A percentile compares a stretch with the other conserved stretches of the same genome.
These are phyloP conservation scores for Notamacropus eugenii DNA, from an alignment of 2,797 vertebrate species.

Conservation along the genomic window DNA sequence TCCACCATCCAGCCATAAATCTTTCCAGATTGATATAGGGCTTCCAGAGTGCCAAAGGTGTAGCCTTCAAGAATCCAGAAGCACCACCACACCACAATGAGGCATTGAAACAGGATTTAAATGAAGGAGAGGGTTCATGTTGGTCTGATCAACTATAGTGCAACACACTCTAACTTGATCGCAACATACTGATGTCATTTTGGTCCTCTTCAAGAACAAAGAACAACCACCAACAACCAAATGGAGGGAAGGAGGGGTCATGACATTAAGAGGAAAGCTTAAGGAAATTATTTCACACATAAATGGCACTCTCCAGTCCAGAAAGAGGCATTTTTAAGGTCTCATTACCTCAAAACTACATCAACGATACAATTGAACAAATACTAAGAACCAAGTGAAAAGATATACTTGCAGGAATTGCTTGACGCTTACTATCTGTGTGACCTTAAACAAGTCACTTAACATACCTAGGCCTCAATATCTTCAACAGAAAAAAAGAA, in stretches of 20 bases:
- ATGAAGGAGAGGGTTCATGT: not conserved
- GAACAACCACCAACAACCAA: not conserved
- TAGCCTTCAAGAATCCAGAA: not conserved
- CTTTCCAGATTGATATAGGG: not conserved
- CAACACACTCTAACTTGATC: not conserved
- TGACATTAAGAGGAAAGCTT: not conserved
- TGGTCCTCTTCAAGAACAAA: not conserved
- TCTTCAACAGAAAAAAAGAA: not conserved
- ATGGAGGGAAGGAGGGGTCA: not conserved
- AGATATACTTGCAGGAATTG: not conserved
- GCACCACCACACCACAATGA: not conserved
- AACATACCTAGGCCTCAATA: not conserved
- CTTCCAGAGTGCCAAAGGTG: not conserved
- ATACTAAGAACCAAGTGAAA: not conserved
- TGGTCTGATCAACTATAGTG: not conserved
- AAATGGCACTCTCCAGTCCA: not conserved
- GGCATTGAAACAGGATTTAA: not conserved
- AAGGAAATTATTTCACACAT: not conserved
- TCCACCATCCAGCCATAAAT: not conserved
- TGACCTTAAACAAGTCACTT: not conserved
- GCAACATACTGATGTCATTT: not conserved
- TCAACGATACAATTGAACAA: not conserved
- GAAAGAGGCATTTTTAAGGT: not conserved
- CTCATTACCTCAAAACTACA: not conserved
- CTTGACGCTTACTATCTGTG: not conserved